These are phyloP conservation scores for Melanotus villosus DNA, from an alignment of 2,888 invertebrate genomes.

Conservation along the genomic window DNA sequence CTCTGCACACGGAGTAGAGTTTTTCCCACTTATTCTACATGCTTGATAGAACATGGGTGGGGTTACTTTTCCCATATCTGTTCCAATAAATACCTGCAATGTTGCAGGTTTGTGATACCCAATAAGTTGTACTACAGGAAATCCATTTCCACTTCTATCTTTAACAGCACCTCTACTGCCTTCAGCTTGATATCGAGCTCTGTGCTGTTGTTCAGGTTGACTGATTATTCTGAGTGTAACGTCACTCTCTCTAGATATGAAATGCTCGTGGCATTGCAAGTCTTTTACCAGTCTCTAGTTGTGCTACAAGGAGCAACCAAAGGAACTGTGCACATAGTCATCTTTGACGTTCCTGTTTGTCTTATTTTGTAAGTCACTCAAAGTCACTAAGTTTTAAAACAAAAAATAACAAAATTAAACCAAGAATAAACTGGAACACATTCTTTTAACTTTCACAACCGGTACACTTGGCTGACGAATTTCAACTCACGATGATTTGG, in stretches of 20 bases:
- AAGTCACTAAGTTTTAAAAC: neutral
- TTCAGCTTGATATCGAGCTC: conserved; percentile 95
- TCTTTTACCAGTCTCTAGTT: conserved; percentile 73
- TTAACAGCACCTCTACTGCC: conserved; percentile 97
- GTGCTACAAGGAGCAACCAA: conserved; percentile 78
- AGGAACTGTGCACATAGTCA: conserved; percentile 81
- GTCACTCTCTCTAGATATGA: conserved; percentile 68
- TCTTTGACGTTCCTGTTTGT: conserved; percentile 72
- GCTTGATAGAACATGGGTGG: conserved; percentile 99
- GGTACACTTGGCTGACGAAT: conserved; percentile 12
- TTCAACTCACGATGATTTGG: too few species aligned
- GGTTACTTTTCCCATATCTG: conserved; percentile 89
- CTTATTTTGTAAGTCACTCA: neutral
- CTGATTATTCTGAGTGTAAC: conserved; percentile 86
- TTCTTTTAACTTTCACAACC: conserved; percentile 2
- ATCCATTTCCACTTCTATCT: conserved; percentile 92
- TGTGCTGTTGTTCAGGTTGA: conserved; percentile 95
- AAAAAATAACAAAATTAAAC: neutral
- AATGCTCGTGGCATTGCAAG: conserved; percentile 62
- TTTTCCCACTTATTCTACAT: conserved; percentile 96
- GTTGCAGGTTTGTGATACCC: conserved; percentile 91
- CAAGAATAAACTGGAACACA: neutral
- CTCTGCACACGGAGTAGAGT: conserved; percentile 93
- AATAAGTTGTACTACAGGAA: conserved; percentile 90
- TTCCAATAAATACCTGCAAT: conserved; percentile 93